Evolutionary conservation across 2,888 invertebrate genomes (phyloP), one percentile per base, ranked within the genome.

Genomic region (Hydrotaea diabolus): DNA sequence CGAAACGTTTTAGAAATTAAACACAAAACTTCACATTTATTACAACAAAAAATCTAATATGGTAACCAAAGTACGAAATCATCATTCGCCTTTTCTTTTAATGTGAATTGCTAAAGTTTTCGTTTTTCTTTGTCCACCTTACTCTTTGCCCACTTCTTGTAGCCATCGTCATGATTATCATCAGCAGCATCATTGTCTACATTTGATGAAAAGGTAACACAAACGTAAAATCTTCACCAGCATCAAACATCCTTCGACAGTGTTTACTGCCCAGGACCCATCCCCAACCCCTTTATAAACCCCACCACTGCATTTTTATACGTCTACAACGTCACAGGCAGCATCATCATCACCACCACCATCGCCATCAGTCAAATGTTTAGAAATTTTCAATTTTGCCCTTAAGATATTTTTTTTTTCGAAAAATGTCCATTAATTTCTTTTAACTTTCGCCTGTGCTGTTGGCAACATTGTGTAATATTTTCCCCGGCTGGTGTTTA

Each of bases 1-100:
- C 86, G 59, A 86, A 86, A 84, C 76, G 82, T 78, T 82, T 82
- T 80, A 69, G 80, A 82, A 82, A 86, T 86, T 82, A 82, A 80
- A 82, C 79, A 82, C 74, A 82, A 84, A 81, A 64, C 75, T 74
- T 75, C 53, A 77, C 73, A 69, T 77, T 82, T 82, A 82, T 77
- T 82, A 43, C 77, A 74, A 77, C 49, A 75, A 69, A 15, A 74
- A 39, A 66, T 55, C 66, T 66, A 36, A 71, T 80, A 76, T 36
- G 57, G 43, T 11, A 69, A 15, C 15, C 73, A 23, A 71, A 31
- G 46, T 43, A 57, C 31, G 11, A 74, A 19, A 21, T 59, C 19
- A 69, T 43, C 43, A 46, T 46, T 15, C 69, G 53, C 17, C 11
- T 15, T 72, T 76, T 43, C 0, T 81, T 64, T 19, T 81, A 39